Evolutionary conservation across 2,888 invertebrate genomes (phyloP).

Genomic region (Deroplatys truncata): DNA sequence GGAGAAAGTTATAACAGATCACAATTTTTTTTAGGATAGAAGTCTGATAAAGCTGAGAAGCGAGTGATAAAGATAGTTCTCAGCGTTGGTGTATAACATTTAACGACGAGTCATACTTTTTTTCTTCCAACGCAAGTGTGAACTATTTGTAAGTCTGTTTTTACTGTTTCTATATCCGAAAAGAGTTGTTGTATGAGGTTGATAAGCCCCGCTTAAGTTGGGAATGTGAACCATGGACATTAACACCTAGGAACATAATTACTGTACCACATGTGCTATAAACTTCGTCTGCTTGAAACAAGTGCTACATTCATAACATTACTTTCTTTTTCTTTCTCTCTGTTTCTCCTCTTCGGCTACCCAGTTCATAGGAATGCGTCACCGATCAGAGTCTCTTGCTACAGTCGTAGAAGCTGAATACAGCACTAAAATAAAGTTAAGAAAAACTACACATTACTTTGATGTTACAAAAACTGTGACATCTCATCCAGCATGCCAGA

Average conservation of each 20-base stretch:
- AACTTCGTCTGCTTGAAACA: neutral
- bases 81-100: too few species aligned
- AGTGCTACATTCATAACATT: neutral
- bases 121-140: neutral
- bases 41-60: too few species aligned
- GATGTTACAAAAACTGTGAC: too few species aligned
- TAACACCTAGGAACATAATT: neutral
- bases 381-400: too few species aligned
- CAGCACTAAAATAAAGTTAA: too few species aligned
- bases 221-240: neutral
- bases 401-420: too few species aligned
- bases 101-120: neutral
- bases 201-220: neutral
- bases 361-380: too few species aligned
- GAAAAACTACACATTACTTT: too few species aligned
- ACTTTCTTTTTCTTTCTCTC: neutral
- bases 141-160: neutral
- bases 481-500: too few species aligned
- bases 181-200: neutral
- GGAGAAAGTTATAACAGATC: too few species aligned
- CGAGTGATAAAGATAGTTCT: too few species aligned
- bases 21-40: too few species aligned
- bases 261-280: neutral
- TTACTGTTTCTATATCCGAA: neutral
- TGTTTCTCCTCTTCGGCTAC: neutral